A percentile compares a stretch with the other conserved stretches of the same genome.
These are phyloP conservation scores for Phenganax stokvisi DNA, from an alignment of 92 coral and sea anemone genomes.

Conservation along the genomic window DNA sequence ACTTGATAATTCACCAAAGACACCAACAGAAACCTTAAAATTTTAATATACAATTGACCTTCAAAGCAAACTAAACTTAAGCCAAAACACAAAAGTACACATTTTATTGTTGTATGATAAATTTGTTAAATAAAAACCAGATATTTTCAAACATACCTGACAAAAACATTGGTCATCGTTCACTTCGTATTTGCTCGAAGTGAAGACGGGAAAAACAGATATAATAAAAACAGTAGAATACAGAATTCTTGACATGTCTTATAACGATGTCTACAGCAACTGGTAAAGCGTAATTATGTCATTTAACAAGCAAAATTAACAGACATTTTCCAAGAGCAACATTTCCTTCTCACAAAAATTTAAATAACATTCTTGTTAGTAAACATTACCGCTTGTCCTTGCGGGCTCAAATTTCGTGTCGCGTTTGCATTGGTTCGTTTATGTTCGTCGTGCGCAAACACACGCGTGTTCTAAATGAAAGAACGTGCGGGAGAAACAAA, in stretches of 20 bases:
- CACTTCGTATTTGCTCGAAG: neutral
- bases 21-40: neutral
- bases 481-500: neutral
- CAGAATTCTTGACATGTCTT: slow-evolving; percentile 8
- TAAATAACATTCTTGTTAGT: neutral
- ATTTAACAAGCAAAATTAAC: neutral
- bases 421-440: slow-evolving; percentile 9
- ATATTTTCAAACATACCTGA: slow-evolving; percentile 2
- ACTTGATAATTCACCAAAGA: neutral
- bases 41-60: neutral
- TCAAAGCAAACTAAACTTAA: neutral
- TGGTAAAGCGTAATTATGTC: neutral
- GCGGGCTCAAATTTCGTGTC: slow-evolving; percentile 31
- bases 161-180: slow-evolving; percentile 26
- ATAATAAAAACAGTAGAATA: slow-evolving; percentile 13
- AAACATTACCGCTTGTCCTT: neutral
- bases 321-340: neutral
- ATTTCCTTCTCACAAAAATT: slow-evolving; percentile 1
- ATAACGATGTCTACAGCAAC: neutral
- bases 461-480: neutral
- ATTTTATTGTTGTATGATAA: neutral
- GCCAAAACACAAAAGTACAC: neutral
- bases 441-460: neutral
- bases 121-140: too few species aligned
- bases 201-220: neutral